Evolutionary conservation across 2,888 invertebrate species (phyloP).

Genomic region (Sinhomidia bicolor): DNA sequence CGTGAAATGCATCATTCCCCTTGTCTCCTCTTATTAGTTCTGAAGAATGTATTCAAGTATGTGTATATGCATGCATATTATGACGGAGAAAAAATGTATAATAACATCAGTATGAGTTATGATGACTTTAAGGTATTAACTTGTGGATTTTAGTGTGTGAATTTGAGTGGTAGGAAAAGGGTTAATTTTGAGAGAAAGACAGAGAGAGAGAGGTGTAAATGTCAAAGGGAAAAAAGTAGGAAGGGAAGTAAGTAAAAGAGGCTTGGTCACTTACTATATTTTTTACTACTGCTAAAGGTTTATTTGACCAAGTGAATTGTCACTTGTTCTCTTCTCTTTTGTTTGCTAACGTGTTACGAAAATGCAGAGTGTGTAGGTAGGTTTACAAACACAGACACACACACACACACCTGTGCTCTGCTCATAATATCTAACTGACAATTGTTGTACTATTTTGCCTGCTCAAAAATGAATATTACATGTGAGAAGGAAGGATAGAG

Average conservation of each 20-base stretch:
- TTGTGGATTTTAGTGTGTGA: constrained; percentile 7
- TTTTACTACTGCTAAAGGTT: neutral
- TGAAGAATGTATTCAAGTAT: constrained; percentile 20
- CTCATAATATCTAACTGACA: neutral
- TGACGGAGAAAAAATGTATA: neutral
- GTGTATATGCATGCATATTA: neutral
- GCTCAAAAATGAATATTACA: too few relatives aligned
- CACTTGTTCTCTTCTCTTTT: constrained; percentile 50
- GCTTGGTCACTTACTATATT: constrained; percentile 52
- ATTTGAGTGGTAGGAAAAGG: constrained; percentile 33
- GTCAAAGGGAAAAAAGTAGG: constrained; percentile 25
- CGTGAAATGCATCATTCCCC: constrained; percentile 54
- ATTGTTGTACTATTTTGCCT: constrained; percentile 8
- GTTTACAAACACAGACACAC: neutral
- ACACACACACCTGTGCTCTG: constrained; percentile 2
- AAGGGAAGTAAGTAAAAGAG: constrained; percentile 47
- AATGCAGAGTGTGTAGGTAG: neutral
- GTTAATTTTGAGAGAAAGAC: constrained; percentile 23
- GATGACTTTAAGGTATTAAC: constrained; percentile 47
- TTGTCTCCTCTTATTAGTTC: constrained; percentile 43
- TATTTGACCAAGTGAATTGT: constrained; percentile 60
- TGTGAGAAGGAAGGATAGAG: neutral
- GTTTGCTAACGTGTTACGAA: constrained; percentile 50
- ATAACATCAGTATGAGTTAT: constrained; percentile 64
- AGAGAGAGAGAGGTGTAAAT: constrained; percentile 32